These are phyloP conservation scores for Beris chalybata DNA, from an alignment of 2,888 invertebrate genomes.

Conservation along the genomic window DNA sequence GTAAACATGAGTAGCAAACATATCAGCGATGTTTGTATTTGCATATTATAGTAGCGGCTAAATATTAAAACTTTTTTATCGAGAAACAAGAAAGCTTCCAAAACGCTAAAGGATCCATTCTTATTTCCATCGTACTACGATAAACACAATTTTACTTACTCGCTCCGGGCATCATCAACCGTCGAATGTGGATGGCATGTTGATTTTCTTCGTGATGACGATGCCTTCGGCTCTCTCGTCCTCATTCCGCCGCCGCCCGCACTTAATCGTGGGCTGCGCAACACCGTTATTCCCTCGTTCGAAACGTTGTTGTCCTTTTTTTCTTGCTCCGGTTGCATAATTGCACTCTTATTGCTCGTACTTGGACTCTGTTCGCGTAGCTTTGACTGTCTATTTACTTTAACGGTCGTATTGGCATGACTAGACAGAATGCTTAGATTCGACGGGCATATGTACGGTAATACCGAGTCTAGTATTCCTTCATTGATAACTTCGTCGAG, in stretches of 20 bases:
- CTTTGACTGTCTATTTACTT: constrained; percentile 36
- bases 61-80: too few relatives aligned
- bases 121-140: too few relatives aligned
- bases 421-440: constrained; percentile 20
- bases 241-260: constrained; percentile 18
- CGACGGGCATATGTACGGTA: constrained; percentile 68
- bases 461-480: constrained; percentile 79
- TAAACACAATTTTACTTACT: constrained; percentile 22
- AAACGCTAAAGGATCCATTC: too few relatives aligned
- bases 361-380: constrained; percentile 36
- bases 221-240: constrained; percentile 14
- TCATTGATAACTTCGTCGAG: constrained; percentile 70
- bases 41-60: too few relatives aligned
- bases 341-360: constrained; percentile 24
- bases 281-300: too few relatives aligned
- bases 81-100: too few relatives aligned
- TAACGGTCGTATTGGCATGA: constrained; percentile 40
- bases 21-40: too few relatives aligned
- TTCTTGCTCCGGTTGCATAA: constrained; percentile 8
- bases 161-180: constrained; percentile 22
- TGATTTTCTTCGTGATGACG: constrained; percentile 29
- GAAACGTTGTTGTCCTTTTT: not conserved
- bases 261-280: constrained; percentile 22
- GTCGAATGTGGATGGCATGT: constrained; percentile 15
- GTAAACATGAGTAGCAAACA: too few relatives aligned